A percentile compares a stretch with the other conserved stretches of the same genome.
These are phyloP conservation scores for Spinus pinus DNA, from an alignment of 2,797 vertebrate species.

Conservation along the genomic window DNA sequence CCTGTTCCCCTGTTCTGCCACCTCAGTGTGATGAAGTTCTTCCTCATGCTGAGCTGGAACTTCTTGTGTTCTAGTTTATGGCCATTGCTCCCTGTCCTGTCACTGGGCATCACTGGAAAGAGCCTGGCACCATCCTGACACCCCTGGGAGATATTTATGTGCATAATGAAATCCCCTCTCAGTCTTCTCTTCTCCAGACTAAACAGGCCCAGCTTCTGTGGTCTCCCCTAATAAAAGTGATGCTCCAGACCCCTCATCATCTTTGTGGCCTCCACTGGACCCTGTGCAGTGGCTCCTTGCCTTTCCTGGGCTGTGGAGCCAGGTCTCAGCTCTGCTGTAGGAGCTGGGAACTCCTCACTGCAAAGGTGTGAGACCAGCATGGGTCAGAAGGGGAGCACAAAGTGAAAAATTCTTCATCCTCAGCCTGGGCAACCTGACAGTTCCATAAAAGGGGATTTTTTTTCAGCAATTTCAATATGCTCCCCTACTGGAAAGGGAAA, in stretches of 20 bases:
- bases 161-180: neutral
- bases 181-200: neutral
- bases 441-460: neutral
- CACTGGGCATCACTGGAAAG: neutral
- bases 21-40: neutral
- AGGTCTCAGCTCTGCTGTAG: neutral
- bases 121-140: neutral
- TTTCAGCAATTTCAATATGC: neutral
- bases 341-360: neutral
- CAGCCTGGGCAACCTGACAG: neutral
- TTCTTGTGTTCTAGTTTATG: accelerated
- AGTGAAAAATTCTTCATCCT: neutral
- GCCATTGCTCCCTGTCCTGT: neutral
- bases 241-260: neutral
- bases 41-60: neutral
- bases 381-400: neutral
- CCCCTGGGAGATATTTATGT: neutral
- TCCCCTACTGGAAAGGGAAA: neutral
- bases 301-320: neutral
- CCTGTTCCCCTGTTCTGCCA: neutral
- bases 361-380: neutral
- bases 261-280: neutral
- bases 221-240: neutral
- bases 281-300: neutral
- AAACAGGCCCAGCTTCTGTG: neutral